Evolutionary conservation across 2,888 invertebrate species (phyloP).

Genomic region (Noctua fimbriata): DNA sequence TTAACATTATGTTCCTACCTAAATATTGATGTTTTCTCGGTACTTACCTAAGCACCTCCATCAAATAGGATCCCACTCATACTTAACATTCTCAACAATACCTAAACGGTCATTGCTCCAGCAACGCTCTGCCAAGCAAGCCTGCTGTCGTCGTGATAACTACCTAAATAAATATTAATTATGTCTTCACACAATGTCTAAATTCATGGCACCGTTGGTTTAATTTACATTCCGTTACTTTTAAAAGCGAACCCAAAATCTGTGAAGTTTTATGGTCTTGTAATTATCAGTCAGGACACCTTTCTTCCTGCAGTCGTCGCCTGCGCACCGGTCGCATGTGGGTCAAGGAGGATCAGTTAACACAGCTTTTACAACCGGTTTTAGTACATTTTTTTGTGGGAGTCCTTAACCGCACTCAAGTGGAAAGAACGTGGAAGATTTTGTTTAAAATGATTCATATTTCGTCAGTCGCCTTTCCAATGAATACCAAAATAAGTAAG

Average conservation of each 20-base stretch:
- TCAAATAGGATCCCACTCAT: slow-evolving; percentile 42
- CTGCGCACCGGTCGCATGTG: slow-evolving; percentile 70
- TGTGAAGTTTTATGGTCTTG: slow-evolving; percentile 46
- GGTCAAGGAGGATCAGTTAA: slow-evolving; percentile 85
- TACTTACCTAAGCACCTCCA: slow-evolving; percentile 11
- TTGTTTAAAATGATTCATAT: slow-evolving; percentile 34
- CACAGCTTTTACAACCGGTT: slow-evolving; percentile 84
- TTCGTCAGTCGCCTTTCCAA: slow-evolving; percentile 7
- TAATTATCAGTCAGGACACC: slow-evolving; percentile 71
- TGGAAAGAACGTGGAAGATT: slow-evolving; percentile 43
- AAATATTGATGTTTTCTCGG: slow-evolving; percentile 1
- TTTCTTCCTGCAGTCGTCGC: slow-evolving; percentile 76
- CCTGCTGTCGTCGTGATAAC: slow-evolving; percentile 56
- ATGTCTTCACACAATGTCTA: slow-evolving; percentile 43
- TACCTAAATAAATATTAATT: slow-evolving; percentile 60
- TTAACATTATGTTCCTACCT: neutral
- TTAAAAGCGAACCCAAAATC: slow-evolving; percentile 42
- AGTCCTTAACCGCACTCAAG: slow-evolving; percentile 55
- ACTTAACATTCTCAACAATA: slow-evolving; percentile 68
- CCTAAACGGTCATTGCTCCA: slow-evolving; percentile 74
- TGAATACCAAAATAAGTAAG: slow-evolving; percentile 47
- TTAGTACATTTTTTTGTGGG: slow-evolving; percentile 68
- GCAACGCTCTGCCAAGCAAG: slow-evolving; percentile 73
- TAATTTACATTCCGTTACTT: slow-evolving; percentile 50
- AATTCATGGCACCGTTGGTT: slow-evolving; percentile 42